These are phyloP conservation scores for western clawed frog (Xenopus tropicalis) DNA, from an alignment of 2,113 vertebrate genomes.

Conservation along the genomic window UCB_Xtro_10.0 CM004445.2:151164501-151165000, in stretches of 20 bases:
- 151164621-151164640: slow-evolving; percentile 73
- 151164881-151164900: slow-evolving; percentile 75
- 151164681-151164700: too few species aligned
- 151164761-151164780: slow-evolving; percentile 67
- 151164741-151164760: slow-evolving; percentile 81
- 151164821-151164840: neutral
- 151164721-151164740: too few species aligned
- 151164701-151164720: too few species aligned
- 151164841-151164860: slow-evolving; percentile 46
- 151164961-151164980: slow-evolving; percentile 77
- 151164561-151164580: slow-evolving; percentile 75
- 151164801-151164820: neutral
- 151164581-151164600: slow-evolving; percentile 71
- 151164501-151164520: slow-evolving; percentile 21
- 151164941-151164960: slow-evolving; percentile 80
- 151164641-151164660: neutral
- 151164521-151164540: slow-evolving; percentile 53
- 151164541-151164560: slow-evolving; percentile 61
- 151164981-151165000: slow-evolving; percentile 75
- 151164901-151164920: slow-evolving; percentile 80
- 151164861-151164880: slow-evolving; percentile 77
- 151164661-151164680: too few species aligned
- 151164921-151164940: slow-evolving; percentile 80
- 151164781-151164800: slow-evolving; percentile 35
- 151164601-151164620: slow-evolving; percentile 68